A percentile compares a stretch with the other conserved stretches of the same genome.
Evolutionary conservation across 1,140 invertebrate species (phyloP).

Genomic region (Magallana gigas): DNA sequence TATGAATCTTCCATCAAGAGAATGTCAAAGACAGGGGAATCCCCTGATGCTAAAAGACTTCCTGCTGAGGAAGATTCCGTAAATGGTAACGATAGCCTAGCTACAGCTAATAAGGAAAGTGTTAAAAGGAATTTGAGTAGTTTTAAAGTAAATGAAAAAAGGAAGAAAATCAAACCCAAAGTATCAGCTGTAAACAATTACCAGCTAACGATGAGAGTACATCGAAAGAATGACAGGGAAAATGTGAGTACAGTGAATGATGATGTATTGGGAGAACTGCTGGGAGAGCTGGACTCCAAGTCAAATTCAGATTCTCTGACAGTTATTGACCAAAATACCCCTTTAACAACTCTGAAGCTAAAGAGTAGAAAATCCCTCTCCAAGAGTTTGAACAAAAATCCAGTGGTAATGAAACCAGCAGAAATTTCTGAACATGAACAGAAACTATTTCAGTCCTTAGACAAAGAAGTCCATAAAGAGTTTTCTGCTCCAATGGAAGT

Average conservation of each 20-base stretch:
- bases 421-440: slow-evolving; percentile 49
- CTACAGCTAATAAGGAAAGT: slow-evolving; percentile 25
- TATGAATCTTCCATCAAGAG: slow-evolving; percentile 55
- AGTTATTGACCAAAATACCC: background rate
- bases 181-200: slow-evolving; percentile 41
- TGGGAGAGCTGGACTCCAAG: slow-evolving; percentile 52
- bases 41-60: slow-evolving; percentile 56
- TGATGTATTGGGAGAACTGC: slow-evolving; percentile 57
- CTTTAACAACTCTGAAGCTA: background rate
- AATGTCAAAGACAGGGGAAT: slow-evolving; percentile 57
- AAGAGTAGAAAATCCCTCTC: slow-evolving; percentile 27
- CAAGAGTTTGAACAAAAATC: background rate
- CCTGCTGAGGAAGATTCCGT: background rate
- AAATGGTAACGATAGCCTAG: slow-evolving; percentile 4
- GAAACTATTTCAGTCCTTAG: slow-evolving; percentile 46
- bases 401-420: background rate
- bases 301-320: slow-evolving; percentile 17
- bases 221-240: slow-evolving; percentile 38
- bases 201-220: slow-evolving; percentile 43
- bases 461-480: slow-evolving; percentile 41
- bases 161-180: slow-evolving; percentile 49
- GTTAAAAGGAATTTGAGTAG: slow-evolving; percentile 26
- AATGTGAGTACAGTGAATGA: slow-evolving; percentile 43
- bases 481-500: background rate
- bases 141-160: slow-evolving; percentile 43